Evolutionary conservation across 2,113 vertebrate genomes (phyloP).

Genomic region (Ranitomeya imitator): DNA sequence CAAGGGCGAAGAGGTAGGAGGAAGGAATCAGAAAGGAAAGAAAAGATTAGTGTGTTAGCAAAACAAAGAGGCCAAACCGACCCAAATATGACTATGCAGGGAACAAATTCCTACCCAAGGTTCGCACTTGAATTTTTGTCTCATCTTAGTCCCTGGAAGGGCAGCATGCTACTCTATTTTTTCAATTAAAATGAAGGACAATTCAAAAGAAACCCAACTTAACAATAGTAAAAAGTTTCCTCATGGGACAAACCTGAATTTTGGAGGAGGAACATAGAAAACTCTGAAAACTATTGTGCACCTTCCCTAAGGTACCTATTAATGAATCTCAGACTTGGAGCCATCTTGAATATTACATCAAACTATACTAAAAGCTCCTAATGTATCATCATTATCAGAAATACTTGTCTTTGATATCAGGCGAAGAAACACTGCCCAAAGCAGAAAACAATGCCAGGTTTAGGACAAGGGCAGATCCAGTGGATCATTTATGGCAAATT

Average conservation of each 20-base stretch:
- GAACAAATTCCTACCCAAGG: not conserved
- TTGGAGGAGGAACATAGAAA: too few relatives aligned
- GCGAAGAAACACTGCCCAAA: not conserved
- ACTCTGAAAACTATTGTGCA: too few relatives aligned
- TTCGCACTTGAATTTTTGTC: too few relatives aligned
- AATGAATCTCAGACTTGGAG: not conserved
- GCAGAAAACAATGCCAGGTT: not conserved
- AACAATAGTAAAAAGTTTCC: too few relatives aligned
- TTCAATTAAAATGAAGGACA: too few relatives aligned
- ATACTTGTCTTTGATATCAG: not conserved
- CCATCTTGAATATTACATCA: not conserved
- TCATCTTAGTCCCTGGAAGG: too few relatives aligned
- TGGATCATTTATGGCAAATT: not conserved
- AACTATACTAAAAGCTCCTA: not conserved
- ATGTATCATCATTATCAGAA: not conserved
- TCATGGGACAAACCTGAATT: too few relatives aligned
- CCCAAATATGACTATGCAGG: not conserved
- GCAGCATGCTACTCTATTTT: too few relatives aligned
- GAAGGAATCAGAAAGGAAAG: conserved; percentile 63
- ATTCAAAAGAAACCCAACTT: too few relatives aligned
- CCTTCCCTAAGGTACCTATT: too few relatives aligned
- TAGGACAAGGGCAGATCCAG: not conserved
- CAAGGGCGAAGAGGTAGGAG: conserved; percentile 69
- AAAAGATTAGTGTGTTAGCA: conserved; percentile 70
- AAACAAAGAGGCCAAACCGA: conserved; percentile 44